A percentile compares a stretch with the other conserved stretches of the same genome.
Evolutionary conservation across 2,888 invertebrate species (phyloP).

Genomic region (Megalurothrips usitatus): DNA sequence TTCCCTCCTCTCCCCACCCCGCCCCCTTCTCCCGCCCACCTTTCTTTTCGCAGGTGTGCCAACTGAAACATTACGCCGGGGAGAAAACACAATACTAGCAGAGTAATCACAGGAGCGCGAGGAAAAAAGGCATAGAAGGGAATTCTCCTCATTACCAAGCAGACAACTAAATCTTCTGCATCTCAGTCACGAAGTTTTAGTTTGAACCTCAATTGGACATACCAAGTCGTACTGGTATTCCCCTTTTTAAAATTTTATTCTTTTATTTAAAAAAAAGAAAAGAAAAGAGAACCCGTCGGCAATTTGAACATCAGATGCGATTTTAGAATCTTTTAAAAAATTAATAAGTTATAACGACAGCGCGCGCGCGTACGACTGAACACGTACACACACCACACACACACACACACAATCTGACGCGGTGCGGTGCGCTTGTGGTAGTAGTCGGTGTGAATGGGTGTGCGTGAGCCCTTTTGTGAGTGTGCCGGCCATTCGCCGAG

Average conservation of each 20-base stretch:
- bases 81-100: too few relatives aligned
- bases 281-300: background rate
- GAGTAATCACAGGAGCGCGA: too few relatives aligned
- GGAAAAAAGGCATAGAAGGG: too few relatives aligned
- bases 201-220: too few relatives aligned
- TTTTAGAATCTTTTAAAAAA: background rate
- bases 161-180: too few relatives aligned
- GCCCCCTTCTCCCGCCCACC: too few relatives aligned
- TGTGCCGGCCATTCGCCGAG: slow-evolving; percentile 15
- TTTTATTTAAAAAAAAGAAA: background rate
- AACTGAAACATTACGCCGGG: too few relatives aligned
- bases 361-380: background rate
- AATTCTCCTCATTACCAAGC: too few relatives aligned
- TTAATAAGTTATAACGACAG: background rate
- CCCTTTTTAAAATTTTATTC: too few relatives aligned
- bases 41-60: too few relatives aligned
- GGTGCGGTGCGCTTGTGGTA: background rate
- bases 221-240: background rate
- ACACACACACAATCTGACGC: background rate
- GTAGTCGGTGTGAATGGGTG: background rate
- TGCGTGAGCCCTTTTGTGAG: background rate
- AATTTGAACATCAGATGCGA: background rate
- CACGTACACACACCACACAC: background rate
- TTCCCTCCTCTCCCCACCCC: too few relatives aligned
- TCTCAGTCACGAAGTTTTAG: too few relatives aligned